Evolutionary conservation across 2,797 vertebrate genomes (phyloP), one percentile per base, ranked within the genome.

Genomic region (Anableps anableps): DNA sequence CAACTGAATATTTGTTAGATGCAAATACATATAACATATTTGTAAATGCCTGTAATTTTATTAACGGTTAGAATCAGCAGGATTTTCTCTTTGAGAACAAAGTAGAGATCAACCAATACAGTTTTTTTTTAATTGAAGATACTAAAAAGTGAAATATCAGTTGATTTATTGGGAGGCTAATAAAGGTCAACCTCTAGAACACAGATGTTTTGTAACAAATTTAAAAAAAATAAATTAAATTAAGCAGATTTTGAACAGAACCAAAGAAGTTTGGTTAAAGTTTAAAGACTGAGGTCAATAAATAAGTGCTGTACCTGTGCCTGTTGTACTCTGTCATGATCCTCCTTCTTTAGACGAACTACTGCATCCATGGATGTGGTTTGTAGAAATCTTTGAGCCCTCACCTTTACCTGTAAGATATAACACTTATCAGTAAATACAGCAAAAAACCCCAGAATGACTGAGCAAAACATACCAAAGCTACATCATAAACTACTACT

Each of bases 351-450:
- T 48, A 36, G 41, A 41, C 43, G 41, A 41, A 6, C 43, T 23
- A 9, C 23, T 36, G 66, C 29, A 78, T 26, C 48, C 43, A 9
- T 41, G 66, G 0, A 4, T 23, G 66, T 14, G 2, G n/a, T 8
- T 5, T 38, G 23, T 70, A 74, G 53, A 80, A 83, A 58, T 1
- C 16, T 50, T 50, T 66, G 55, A 72, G 58, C 36, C 38, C 31
- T 21, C 36, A 70, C 1, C 5, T 78, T 80, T 1, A 21, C 55
- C 78, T 85, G 47, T 72, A 77, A 74, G 19, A 74, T 19, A 47
- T 3, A 0, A 14, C 0, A 38, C 3, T 13, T 29, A 5, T 13
- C 5, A 53, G 5, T 9, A 11, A 36, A 64, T 16, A 14, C 50
- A 55, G 47, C 51, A 53, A 53, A 21, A 53, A 11, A 6, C n/a